phyloP scores from a whole-genome alignment of 2,888 invertebrate species.

The Lasius platythorax region DNA sequence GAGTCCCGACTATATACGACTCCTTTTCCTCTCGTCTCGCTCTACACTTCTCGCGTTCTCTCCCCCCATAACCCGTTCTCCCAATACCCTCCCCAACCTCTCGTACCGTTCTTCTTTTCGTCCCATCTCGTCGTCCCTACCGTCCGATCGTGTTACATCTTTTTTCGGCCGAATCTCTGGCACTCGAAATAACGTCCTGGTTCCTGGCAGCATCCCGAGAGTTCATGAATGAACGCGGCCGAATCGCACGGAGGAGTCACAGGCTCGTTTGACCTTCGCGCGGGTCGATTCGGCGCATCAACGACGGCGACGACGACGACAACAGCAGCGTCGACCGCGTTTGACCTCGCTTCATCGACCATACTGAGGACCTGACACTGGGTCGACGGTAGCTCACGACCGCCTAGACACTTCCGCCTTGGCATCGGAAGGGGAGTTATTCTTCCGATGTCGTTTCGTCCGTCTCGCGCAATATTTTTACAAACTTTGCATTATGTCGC shows the following conservation, averaged over 20 bases:
- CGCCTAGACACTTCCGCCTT: conserved; percentile 35
- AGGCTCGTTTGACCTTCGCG: conserved; percentile 66
- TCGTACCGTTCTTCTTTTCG: conserved; percentile 22
- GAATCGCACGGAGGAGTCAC: conserved; percentile 55
- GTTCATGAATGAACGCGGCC: conserved; percentile 57
- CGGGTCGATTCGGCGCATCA: conserved; percentile 63
- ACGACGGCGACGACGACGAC: conserved; percentile 33
- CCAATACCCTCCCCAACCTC: conserved; percentile 35
- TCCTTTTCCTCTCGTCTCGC: conserved; percentile 38
- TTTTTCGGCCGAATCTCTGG: conserved; percentile 55
- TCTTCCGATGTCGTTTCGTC: not conserved
- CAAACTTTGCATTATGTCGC: not conserved
- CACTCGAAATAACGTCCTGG: conserved; percentile 48
- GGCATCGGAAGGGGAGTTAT: conserved; percentile 3
- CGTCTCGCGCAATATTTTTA: not conserved
- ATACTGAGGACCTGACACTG: conserved; percentile 54
- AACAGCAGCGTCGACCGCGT: conserved; percentile 60
- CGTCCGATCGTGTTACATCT: conserved; percentile 41
- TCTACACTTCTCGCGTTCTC: conserved; percentile 46
- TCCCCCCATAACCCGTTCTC: conserved; percentile 40
- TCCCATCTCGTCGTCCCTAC: conserved; percentile 8
- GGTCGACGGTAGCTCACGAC: conserved; percentile 56
- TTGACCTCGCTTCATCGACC: conserved; percentile 69
- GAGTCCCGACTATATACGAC: conserved; percentile 39
- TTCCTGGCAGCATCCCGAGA: conserved; percentile 35